Evolutionary conservation across 2,113 vertebrate species (phyloP).

Genomic region (Corythaeola cristata): DNA sequence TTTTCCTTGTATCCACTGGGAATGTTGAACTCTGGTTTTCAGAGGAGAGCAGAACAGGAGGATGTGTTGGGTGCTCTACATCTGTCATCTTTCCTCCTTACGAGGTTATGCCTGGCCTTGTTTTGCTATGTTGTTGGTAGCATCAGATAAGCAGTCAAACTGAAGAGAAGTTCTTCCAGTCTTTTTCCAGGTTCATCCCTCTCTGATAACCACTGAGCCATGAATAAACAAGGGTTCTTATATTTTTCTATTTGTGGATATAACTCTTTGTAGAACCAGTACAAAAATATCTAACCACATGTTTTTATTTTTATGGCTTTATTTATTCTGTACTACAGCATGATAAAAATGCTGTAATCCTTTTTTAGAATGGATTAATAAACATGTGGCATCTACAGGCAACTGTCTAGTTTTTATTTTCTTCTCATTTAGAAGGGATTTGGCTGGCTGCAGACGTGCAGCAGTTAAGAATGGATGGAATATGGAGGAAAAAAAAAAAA

Average conservation of each 20-base stretch:
- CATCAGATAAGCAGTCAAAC: neutral
- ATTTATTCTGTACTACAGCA: slow-evolving; percentile 58
- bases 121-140: neutral
- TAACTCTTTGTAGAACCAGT: slow-evolving; percentile 37
- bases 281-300: slow-evolving; percentile 28
- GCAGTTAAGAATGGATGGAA: neutral
- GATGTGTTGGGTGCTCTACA: neutral
- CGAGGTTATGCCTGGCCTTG: rapidly evolving
- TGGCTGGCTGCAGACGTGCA: neutral
- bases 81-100: neutral
- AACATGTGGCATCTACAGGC: slow-evolving; percentile 27
- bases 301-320: slow-evolving; percentile 64
- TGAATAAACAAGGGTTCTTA: slow-evolving; percentile 40
- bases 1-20: neutral
- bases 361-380: slow-evolving; percentile 38
- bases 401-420: neutral
- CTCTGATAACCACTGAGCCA: slow-evolving; percentile 69
- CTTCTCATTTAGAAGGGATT: neutral
- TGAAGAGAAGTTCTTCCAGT: neutral
- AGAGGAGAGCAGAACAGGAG: neutral
- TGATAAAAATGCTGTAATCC: slow-evolving; percentile 15
- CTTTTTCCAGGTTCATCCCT: slow-evolving; percentile 15
- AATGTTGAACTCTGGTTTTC: neutral
- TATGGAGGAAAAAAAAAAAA: rapidly evolving
- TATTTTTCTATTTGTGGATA: slow-evolving; percentile 61